Conservation (phyloP, 2,113 vertebrate species). For the Seriola dumerili region DNA sequence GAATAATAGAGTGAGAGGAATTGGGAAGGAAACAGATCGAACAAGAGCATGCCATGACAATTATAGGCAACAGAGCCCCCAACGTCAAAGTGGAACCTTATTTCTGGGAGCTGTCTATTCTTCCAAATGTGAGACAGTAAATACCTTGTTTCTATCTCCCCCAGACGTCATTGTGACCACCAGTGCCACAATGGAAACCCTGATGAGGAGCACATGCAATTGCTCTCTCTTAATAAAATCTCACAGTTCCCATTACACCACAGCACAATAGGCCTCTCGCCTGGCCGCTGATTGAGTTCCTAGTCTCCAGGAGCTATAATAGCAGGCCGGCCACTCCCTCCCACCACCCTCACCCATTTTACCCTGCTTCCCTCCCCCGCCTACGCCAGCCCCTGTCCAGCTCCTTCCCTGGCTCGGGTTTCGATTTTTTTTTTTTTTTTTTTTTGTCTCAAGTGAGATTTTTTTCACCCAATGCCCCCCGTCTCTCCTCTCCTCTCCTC, state of each 20-base stretch:
- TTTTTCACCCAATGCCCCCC: slow-evolving; percentile 16
- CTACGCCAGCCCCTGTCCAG: slow-evolving; percentile 28
- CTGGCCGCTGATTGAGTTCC: slow-evolving; percentile 86
- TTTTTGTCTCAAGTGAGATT: slow-evolving; percentile 25
- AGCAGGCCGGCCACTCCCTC: slow-evolving; percentile 62
- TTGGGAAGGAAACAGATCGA: slow-evolving; percentile 59
- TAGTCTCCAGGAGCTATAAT: slow-evolving; percentile 78
- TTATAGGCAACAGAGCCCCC: slow-evolving; percentile 71
- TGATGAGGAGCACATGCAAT: slow-evolving; percentile 87
- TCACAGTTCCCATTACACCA: slow-evolving; percentile 86
- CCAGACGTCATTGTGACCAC: slow-evolving; percentile 81
- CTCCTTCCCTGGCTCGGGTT: not conserved
- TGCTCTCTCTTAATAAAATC: slow-evolving; percentile 88
- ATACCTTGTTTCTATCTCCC: slow-evolving; percentile 81
- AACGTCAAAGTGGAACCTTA: slow-evolving; percentile 73
- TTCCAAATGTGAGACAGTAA: slow-evolving; percentile 80
- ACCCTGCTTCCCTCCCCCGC: slow-evolving; percentile 16
- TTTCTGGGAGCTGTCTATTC: slow-evolving; percentile 79
- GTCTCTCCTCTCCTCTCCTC: not conserved
- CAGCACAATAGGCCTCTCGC: slow-evolving; percentile 82
- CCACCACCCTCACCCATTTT: slow-evolving; percentile 43
- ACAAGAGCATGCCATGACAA: slow-evolving; percentile 77
- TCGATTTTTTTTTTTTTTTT: not conserved
- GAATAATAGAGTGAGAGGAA: slow-evolving; percentile 64
- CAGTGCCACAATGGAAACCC: slow-evolving; percentile 81